These are phyloP conservation scores for Aldabrachelys gigantea DNA, from an alignment of 2,113 vertebrate genomes.

Conservation along the genomic window DNA sequence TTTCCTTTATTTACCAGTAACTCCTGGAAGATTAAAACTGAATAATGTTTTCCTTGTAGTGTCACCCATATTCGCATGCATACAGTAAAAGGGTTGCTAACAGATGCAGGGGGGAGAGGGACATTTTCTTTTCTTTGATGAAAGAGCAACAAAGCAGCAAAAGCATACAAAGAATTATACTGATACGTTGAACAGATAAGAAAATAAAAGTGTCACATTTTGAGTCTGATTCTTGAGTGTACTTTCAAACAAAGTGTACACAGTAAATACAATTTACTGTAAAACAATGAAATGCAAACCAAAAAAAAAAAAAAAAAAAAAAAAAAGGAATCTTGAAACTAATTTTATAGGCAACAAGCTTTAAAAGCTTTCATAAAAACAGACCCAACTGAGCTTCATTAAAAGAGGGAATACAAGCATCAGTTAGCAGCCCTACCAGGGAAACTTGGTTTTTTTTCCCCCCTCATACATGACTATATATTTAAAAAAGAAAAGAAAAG, in stretches of 20 bases:
- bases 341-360: neutral
- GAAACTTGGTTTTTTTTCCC: neutral
- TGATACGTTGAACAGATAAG: neutral
- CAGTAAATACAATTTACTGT: neutral
- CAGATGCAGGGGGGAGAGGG: neutral
- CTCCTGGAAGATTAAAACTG: neutral
- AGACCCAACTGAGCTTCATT: neutral
- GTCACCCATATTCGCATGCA: neutral
- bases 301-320: neutral
- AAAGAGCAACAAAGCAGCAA: too few relatives aligned
- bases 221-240: neutral
- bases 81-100: neutral
- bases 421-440: neutral
- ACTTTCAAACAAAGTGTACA: neutral
- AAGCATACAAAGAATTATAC: too few relatives aligned
- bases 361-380: neutral
- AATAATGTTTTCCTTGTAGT: neutral
- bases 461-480: neutral
- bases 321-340: neutral
- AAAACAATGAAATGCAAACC: neutral
- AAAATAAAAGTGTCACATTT: neutral
- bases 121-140: neutral
- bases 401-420: neutral
- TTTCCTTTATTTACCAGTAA: neutral
- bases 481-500: neutral